Percentiles rank a stretch among this genome's conserved stretches.
These are phyloP conservation scores for Pseudomyrmex flavicornis DNA, from an alignment of 1,140 invertebrate species.

Conservation along the genomic window DNA sequence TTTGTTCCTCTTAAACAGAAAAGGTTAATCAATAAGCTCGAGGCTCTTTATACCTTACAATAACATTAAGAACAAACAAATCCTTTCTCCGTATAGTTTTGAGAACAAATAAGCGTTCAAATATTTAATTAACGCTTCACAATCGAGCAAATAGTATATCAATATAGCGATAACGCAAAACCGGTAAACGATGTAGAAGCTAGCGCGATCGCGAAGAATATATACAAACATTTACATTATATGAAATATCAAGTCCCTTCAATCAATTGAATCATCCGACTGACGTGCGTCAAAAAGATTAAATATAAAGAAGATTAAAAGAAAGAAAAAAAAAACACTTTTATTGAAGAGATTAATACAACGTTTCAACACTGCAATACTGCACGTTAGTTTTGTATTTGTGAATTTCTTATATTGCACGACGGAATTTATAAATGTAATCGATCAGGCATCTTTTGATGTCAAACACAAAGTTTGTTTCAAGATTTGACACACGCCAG, in stretches of 20 bases:
- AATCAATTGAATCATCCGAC: background rate
- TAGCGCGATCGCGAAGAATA: slow-evolving; percentile 25
- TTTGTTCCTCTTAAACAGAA: background rate
- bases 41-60: slow-evolving; percentile 61
- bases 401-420: too few species aligned
- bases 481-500: slow-evolving; percentile 23
- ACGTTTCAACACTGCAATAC: slow-evolving; percentile 12
- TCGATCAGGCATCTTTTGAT: background rate
- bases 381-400: too few species aligned
- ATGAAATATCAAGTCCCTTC: background rate
- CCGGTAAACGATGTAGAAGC: slow-evolving; percentile 35
- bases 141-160: background rate
- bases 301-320: background rate
- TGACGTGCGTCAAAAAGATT: background rate
- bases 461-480: slow-evolving; percentile 15
- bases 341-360: too few species aligned
- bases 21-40: slow-evolving; percentile 29
- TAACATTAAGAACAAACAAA: slow-evolving; percentile 60
- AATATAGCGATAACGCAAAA: slow-evolving; percentile 27
- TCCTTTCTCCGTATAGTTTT: slow-evolving; percentile 50
- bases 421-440: background rate
- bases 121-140: slow-evolving; percentile 26
- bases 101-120: slow-evolving; percentile 46
- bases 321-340: background rate
- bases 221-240: slow-evolving; percentile 4